Evolutionary conservation across 2,888 invertebrate genomes (phyloP), one percentile per base, ranked within the genome.

Genomic region (Patella caerulea): DNA sequence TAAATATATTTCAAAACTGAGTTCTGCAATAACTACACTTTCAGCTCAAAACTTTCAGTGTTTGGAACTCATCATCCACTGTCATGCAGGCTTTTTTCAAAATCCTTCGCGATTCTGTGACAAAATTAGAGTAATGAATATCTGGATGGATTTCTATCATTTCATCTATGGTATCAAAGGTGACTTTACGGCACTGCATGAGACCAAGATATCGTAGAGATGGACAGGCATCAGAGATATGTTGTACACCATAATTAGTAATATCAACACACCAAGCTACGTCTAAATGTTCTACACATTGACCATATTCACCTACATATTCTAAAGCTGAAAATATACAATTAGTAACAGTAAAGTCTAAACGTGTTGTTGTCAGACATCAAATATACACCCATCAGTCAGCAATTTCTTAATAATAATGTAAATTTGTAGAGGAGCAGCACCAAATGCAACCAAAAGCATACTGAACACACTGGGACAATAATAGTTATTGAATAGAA

Each of bases 231-330:
- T 76, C 80, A 19, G 88, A 86, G 53, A 89, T 79, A 15, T 77
- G 74, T 70, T 77, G 71, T 24, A 89, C 86, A 7, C 88, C 89
- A 3, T 72, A 69, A 69, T 87, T 87, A 0, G 89, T 88, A 54
- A 89, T 82, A 59, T 82, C 82, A 11, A 83, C 79, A 77, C 89
- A 89, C 88, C 89, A 89, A 1, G 87, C 89, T 3, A 88, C 84
- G 55, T 89, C 89, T n/a, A 89, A 77, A 2, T 81, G 83, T 75
- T 88, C 84, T 59, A 89, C 77, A 9, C 76, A 83, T 52, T 81
- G 81, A 69, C 86, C 79, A 79, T 85, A 82, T 7, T 78, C 73
- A 0, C 84, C 86, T 11, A 87, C 79, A 70, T 82, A 74, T 74
- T 79, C 80, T n/a, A 87, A 72, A 56, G 84, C 86, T 87, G 82